Percentiles rank a stretch among this genome's conserved stretches.
These are phyloP conservation scores for Anhinga rufa DNA, from an alignment of 2,113 vertebrate species.

Conservation along the genomic window DNA sequence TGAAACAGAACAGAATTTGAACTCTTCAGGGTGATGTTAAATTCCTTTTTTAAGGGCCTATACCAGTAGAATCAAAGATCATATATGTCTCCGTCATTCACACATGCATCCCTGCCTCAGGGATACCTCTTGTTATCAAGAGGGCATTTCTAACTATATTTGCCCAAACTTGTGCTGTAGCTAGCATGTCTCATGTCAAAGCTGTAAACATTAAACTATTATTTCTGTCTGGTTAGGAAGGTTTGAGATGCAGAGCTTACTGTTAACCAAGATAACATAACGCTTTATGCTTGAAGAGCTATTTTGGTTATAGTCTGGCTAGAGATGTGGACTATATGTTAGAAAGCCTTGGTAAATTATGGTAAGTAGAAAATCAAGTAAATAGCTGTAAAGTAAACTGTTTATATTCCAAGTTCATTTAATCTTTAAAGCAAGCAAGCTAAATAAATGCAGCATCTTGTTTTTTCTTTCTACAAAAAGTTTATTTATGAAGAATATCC, in stretches of 20 bases:
- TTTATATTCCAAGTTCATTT: background rate
- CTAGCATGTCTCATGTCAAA: background rate
- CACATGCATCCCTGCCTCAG: background rate
- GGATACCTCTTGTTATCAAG: background rate
- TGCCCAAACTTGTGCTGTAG: background rate
- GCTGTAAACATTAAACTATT: background rate
- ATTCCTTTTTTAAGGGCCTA: no score
- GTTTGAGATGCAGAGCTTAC: background rate
- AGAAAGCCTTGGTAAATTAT: background rate
- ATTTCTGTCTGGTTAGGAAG: background rate
- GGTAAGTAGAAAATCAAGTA: background rate
- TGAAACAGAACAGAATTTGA: background rate
- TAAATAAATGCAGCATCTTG: background rate
- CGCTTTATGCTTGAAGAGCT: background rate
- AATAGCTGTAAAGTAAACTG: background rate
- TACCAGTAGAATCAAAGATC: background rate
- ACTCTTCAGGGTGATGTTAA: background rate
- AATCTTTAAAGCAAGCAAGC: background rate
- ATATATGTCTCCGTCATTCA: background rate
- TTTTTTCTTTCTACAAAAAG: background rate
- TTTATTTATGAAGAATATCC: background rate
- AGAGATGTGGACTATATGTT: background rate
- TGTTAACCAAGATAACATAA: background rate
- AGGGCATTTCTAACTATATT: background rate
- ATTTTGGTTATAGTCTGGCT: background rate